Conservation (phyloP, 2,113 vertebrate genomes). For the Aegypius monachus region DNA sequence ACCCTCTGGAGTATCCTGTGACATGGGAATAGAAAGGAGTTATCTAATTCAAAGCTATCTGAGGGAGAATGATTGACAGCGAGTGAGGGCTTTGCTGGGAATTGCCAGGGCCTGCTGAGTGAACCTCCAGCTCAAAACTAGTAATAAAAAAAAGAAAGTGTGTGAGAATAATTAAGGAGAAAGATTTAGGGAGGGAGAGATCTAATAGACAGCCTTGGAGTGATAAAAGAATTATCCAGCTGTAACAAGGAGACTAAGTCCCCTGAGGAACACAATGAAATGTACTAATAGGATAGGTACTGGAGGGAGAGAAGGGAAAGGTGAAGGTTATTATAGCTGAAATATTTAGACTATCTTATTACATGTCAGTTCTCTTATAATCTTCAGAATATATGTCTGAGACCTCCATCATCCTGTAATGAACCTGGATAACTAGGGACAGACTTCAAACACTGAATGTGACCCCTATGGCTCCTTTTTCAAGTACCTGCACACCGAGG, state of each 20-base stretch:
- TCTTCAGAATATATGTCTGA: background rate
- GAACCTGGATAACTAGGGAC: background rate
- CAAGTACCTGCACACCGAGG: background rate
- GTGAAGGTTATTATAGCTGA: background rate
- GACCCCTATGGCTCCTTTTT: background rate
- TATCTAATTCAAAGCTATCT: background rate
- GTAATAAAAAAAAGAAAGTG: background rate
- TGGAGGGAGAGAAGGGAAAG: background rate
- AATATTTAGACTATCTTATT: background rate
- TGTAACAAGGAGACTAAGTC: background rate
- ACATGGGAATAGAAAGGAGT: background rate
- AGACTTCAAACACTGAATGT: background rate
- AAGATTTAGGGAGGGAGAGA: conserved; percentile 1
- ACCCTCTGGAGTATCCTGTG: background rate
- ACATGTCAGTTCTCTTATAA: background rate
- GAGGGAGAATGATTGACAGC: background rate
- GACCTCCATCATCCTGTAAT: background rate
- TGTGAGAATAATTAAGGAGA: background rate
- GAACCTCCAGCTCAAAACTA: background rate
- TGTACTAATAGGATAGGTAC: background rate
- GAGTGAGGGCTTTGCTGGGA: background rate
- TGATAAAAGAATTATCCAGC: background rate
- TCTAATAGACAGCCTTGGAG: background rate
- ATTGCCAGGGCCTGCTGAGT: background rate
- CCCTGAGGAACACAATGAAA: background rate